These are phyloP conservation scores for Styela clava DNA, from an alignment of 23 tunicate genomes.

Conservation along the genomic window DNA sequence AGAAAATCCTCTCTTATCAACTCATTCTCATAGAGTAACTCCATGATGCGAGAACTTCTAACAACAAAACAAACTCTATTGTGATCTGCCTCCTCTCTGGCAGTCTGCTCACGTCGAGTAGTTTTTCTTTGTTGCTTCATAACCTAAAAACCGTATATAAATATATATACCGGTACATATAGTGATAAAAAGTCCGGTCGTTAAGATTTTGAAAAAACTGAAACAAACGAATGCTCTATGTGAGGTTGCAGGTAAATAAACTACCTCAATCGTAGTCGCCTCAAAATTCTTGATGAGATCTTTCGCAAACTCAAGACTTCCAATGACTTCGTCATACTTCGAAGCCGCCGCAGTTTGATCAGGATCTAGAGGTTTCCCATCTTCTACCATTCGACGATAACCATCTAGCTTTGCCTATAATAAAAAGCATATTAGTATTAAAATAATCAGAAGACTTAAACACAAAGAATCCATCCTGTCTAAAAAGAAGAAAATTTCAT, in stretches of 20 bases:
- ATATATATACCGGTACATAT: no score
- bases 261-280: conserved; percentile 31
- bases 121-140: conserved; percentile 16
- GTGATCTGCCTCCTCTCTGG: conserved; percentile 20
- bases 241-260: no score
- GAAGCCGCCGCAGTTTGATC: conserved; percentile 51
- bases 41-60: conserved; percentile 8
- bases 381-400: conserved; percentile 45
- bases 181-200: no score
- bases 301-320: conserved; percentile 69
- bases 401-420: conserved; percentile 68
- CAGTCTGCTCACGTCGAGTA: conserved; percentile 8
- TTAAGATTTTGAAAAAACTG: no score
- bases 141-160: conserved; percentile 7
- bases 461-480: neutral
- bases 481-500: neutral
- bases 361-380: conserved; percentile 48
- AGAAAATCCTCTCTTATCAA: conserved; percentile 12
- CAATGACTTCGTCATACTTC: conserved; percentile 72
- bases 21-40: conserved; percentile 21
- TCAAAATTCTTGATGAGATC: conserved; percentile 39
- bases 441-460: neutral
- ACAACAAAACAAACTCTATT: conserved; percentile 14
- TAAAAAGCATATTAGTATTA: neutral
- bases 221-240: no score